phyloP scores from a whole-genome alignment of 1,140 invertebrate species.

The Polypedilum pembai region DNA sequence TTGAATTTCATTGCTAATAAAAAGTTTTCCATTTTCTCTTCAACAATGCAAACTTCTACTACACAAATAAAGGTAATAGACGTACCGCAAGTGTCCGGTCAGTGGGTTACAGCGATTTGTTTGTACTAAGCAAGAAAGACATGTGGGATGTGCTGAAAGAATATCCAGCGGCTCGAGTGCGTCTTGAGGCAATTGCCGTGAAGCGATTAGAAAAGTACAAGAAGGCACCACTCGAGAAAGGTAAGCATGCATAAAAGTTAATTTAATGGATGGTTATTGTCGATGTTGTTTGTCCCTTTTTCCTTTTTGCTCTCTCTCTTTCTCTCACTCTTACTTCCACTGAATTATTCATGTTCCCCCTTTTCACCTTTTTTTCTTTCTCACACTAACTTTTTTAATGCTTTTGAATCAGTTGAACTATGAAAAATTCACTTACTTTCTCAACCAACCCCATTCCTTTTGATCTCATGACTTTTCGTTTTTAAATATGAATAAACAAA shows the following conservation, averaged over 20 bases:
- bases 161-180: slow-evolving; percentile 90
- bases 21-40: slow-evolving; percentile 6
- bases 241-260: slow-evolving; percentile 46
- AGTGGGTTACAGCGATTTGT: slow-evolving; percentile 96
- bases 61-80: slow-evolving; percentile 72
- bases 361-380: slow-evolving; percentile 9
- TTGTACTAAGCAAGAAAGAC: slow-evolving; percentile 97
- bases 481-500: too few relatives aligned
- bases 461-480: too few relatives aligned
- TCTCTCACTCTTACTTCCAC: too few relatives aligned
- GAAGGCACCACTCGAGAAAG: slow-evolving; percentile 83
- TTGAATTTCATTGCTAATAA: background rate
- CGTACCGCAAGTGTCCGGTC: slow-evolving; percentile 93
- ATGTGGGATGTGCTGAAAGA: slow-evolving; percentile 99
- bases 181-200: slow-evolving; percentile 94
- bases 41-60: slow-evolving; percentile 32
- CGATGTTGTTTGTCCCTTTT: too few relatives aligned
- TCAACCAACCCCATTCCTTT: background rate
- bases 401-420: background rate
- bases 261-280: background rate
- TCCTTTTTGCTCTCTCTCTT: too few relatives aligned
- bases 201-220: slow-evolving; percentile 95
- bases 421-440: background rate
- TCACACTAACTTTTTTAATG: background rate
- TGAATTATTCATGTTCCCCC: too few relatives aligned